Conservation (phyloP, 2,797 vertebrate species). For the Protosalanx chinensis region DNA sequence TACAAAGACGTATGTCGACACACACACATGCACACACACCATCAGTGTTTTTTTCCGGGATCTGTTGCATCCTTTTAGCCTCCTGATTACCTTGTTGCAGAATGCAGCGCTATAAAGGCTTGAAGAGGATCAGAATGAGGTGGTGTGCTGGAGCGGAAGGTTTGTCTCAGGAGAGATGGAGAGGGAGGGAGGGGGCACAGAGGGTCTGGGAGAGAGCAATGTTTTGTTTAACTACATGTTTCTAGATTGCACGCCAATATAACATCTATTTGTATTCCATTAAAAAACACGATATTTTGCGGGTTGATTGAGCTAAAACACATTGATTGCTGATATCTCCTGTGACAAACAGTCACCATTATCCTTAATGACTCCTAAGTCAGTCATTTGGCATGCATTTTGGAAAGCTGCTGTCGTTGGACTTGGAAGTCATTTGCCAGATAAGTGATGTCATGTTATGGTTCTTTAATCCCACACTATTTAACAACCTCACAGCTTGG, state of each 20-base stretch:
- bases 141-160: slow-evolving; percentile 36
- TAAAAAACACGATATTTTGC: not conserved
- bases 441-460: slow-evolving; percentile 55
- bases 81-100: slow-evolving; percentile 29
- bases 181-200: slow-evolving; percentile 4
- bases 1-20: not conserved
- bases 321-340: slow-evolving; percentile 37
- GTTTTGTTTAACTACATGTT: slow-evolving; percentile 23
- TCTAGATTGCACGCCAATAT: not conserved
- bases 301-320: slow-evolving; percentile 11
- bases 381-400: slow-evolving; percentile 23
- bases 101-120: slow-evolving; percentile 11
- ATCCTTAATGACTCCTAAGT: slow-evolving; percentile 33
- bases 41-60: not conserved
- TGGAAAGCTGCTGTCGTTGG: slow-evolving; percentile 48
- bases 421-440: slow-evolving; percentile 56
- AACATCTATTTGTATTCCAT: slow-evolving; percentile 16
- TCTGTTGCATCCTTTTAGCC: slow-evolving; percentile 22
- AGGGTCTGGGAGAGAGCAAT: slow-evolving; percentile 7
- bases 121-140: slow-evolving; percentile 3
- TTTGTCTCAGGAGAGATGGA: slow-evolving; percentile 3
- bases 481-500: slow-evolving; percentile 41
- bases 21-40: slow-evolving; percentile 12
- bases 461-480: slow-evolving; percentile 55
- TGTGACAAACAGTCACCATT: slow-evolving; percentile 28